phyloP scores from a whole-genome alignment of 2,797 vertebrate genomes.

The Falco biarmicus region DNA sequence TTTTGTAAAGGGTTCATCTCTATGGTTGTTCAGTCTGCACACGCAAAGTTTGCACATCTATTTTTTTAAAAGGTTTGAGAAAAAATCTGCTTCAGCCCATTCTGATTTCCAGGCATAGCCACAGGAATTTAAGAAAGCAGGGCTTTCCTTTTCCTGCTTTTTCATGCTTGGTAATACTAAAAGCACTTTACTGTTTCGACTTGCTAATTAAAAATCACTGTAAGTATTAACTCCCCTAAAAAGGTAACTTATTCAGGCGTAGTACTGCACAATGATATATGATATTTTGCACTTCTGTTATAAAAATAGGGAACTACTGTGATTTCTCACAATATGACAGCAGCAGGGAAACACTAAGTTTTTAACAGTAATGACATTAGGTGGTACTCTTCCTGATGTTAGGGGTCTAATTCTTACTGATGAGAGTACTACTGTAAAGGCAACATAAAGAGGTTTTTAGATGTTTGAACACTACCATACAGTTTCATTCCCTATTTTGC shows the following conservation, averaged over 20 bases:
- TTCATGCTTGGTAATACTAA: slow-evolving; percentile 6
- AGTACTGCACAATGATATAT: not conserved
- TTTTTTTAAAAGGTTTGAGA: slow-evolving; percentile 20
- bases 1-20: slow-evolving; percentile 28
- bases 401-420: not conserved
- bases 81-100: slow-evolving; percentile 47
- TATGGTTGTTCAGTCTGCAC: slow-evolving; percentile 36
- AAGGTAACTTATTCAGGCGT: slow-evolving; percentile 1
- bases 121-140: slow-evolving; percentile 28
- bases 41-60: not conserved
- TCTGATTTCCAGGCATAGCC: slow-evolving; percentile 16
- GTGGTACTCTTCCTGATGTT: not conserved
- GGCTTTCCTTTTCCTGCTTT: slow-evolving; percentile 13
- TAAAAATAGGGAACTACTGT: slow-evolving; percentile 42
- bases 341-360: not conserved
- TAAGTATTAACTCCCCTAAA: not conserved
- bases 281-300: slow-evolving; percentile 9
- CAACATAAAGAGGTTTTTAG: not conserved
- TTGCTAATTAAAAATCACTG: slow-evolving; percentile 25
- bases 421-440: not conserved
- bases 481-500: not conserved
- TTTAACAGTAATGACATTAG: not conserved
- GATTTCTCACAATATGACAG: not conserved
- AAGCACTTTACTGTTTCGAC: slow-evolving; percentile 27
- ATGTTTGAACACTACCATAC: not conserved